Evolutionary conservation across 1,140 invertebrate genomes (phyloP), one percentile per base, ranked within the genome.

Genomic region (Sweltsa coloradensis): DNA sequence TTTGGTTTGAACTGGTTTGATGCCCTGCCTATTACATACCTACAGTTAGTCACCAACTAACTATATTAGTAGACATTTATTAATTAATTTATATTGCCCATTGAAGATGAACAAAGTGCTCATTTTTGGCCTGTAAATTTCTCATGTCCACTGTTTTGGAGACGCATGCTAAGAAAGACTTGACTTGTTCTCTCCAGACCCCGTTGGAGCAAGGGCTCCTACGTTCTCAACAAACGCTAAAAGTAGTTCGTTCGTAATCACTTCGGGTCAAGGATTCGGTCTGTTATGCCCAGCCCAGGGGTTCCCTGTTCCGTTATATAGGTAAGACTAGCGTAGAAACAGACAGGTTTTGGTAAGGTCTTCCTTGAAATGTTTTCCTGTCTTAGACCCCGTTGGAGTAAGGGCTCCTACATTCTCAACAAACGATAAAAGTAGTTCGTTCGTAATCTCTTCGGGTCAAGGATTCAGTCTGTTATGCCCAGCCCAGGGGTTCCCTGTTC

Each of bases 201-300:
- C 78, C 5, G 62, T 81, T 52, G 77, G 78, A 56, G 73, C 71
- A 51, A 79, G 79, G 60, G 73, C 74, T 47, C 81, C 81, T 42
- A 72, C 72, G 51, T 78, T 79, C 58, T 72, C 74, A 23, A 71
- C 62, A 26, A 66, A 73, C 39, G 58, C 68, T 7, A 74, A 75
- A 50, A 57, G 65, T 57, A 71, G 68, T 57, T 71, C 72, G 55
- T 73, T 78, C 57, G 63, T 71, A 54, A 71, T 72, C 56, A 61
- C 63, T 26, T 54, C 65, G 45, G 60, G 59, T 27, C 66, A 71
- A 44, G 70, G 64, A 53, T 72, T 76, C 55, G 73, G 72, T 54
- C 66, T 82, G 50, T 66, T 78, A 29, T 83, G 78, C 70, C 73
- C 81, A 56, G 85, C 84, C 49, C 83, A 86, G 64, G 78, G 74